These are phyloP conservation scores for Cherax quadricarinatus DNA, from an alignment of 1,140 invertebrate species.

Conservation along the genomic window DNA sequence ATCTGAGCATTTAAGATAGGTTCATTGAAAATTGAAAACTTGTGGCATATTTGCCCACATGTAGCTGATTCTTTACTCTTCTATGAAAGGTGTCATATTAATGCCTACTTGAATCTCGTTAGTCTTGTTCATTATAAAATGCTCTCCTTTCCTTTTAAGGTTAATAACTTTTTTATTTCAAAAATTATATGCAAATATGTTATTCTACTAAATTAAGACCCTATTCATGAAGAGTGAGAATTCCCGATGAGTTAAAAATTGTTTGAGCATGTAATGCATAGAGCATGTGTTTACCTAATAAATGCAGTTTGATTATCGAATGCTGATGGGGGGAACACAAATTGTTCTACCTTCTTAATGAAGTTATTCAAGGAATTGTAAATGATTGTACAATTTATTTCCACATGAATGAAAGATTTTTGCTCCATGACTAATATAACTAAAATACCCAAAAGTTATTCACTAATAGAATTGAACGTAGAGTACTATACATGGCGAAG, in stretches of 20 bases:
- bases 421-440: too few species aligned
- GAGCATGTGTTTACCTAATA: neutral
- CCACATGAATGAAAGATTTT: neutral
- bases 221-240: neutral
- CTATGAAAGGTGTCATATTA: neutral
- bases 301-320: neutral
- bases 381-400: neutral
- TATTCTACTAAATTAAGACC: neutral
- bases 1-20: neutral
- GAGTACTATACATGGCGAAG: too few species aligned
- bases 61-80: neutral
- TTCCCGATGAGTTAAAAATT: neutral
- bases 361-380: neutral
- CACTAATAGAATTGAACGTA: neutral
- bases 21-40: neutral
- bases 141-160: neutral
- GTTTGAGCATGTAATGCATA: neutral
- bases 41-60: neutral
- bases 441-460: neutral
- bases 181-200: neutral
- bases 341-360: neutral
- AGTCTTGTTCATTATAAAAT: neutral
- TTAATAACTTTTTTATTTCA: too few species aligned
- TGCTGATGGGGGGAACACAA: neutral
- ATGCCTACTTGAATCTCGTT: neutral